Evolutionary conservation across 2,113 vertebrate genomes (phyloP), one percentile per base, ranked within the genome.

Genomic region (Papio anubis): DNA sequence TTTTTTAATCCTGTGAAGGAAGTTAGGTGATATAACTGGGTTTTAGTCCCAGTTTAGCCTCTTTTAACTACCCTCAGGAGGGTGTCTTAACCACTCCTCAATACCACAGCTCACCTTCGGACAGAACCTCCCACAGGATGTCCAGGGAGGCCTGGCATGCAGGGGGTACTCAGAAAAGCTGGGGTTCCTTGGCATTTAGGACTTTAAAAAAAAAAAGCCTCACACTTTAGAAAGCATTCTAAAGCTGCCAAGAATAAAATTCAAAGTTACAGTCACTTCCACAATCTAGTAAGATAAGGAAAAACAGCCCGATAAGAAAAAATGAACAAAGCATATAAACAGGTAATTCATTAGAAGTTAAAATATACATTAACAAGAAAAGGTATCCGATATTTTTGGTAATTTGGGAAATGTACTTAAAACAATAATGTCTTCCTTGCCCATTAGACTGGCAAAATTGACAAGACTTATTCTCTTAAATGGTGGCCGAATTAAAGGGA

Each of bases 311-410:
- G 66, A 13, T 32, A 35, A 92, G 52, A 88, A 79, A 96, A 94
- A 81, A 85, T 25, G 17, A 30, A 3, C 25, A 93, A 94, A 96
- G n/a, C 52, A 20, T n/a, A 25, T 40, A 30, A 84, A 94, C 10
- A 82, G 78, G 17, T 59, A 86, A 88, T 66, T 91, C 38, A 75
- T 27, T 30, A 94, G 55, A 91, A 81, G 18, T 59, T 80, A 89
- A 57, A 96, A 68, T 27, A 79, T 18, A 90, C 76, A 83, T 20
- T 59, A 92, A 50, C 48, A 76, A 86, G 11, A 40, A 81, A 89
- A 61, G 52, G 18, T 87, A 81, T 97, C 92, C 40, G 70, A n/a
- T 92, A 82, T 81, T 68, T 96, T 89, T 27, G n/a, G 68, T 70
- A 82, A 92, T 72, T 50, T 83, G 10, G 9, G 21, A 94, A 78